Base-by-base conservation (phyloP, 2,797 vertebrate species). In the Eidolon dupreanum region DNA sequence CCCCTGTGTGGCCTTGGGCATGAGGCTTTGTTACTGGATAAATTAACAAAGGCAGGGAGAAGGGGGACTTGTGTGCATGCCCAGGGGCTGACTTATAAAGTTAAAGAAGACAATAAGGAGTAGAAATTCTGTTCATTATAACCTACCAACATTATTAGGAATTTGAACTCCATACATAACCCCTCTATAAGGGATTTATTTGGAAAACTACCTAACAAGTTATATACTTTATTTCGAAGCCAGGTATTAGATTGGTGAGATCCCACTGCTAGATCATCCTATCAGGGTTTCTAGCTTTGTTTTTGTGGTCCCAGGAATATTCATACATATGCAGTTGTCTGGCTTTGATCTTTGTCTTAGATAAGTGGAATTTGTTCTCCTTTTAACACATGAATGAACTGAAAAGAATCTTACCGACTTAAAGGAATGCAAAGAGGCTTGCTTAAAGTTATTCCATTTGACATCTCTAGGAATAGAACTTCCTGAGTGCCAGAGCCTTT, bases 1-100 rank as follows among this genome's bases (percentile, higher is more conserved):
- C 98, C 94, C 83, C 33, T 89, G 82, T 92, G 96, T 98, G 97
- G 97, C 96, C 87, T 24, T 83, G 89, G 75, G 65, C 51, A 38
- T 0, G 0, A 94, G 94, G 91, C 96, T 85, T 97, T 93, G 78
- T 73, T 96, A 79, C 96, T 97, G 93, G 63, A 88, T 97, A 38
- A 94, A 97, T 66, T 11, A 94, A 84, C 81, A 96, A 97, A 96
- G 6, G 2, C 0, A 0, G 65, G 77, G 96, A 92, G 95, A 73
- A 74, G 46, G 65, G 73, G 81, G 73, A 49, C 55, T 93, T 77
- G 31, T 17, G 1, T 73, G 36, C 36, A 74, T 77, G 16, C 53
- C 77, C 22, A 43, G n/a, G 63, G 77, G 57, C 83, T 82, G 86
- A 92, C 96, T 88, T 95, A 96, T 20, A 96, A 97, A 94, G 33